Conservation (phyloP, 1,140 invertebrate species). For the Aphaenogaster floridana region DNA sequence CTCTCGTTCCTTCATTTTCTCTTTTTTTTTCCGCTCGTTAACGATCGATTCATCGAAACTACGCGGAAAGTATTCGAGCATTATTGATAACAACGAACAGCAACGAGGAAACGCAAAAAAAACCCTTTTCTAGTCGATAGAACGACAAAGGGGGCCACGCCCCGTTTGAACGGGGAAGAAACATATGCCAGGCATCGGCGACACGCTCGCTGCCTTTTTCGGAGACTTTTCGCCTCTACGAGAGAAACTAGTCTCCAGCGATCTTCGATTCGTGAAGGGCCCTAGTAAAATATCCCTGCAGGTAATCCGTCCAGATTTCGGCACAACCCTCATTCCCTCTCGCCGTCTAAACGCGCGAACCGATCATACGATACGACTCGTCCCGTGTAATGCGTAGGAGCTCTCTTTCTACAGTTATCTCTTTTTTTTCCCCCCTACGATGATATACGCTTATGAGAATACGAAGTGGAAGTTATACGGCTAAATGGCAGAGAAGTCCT, state of each 20-base stretch:
- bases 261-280: constrained; percentile 43
- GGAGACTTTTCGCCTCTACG: constrained; percentile 22
- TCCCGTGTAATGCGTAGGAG: constrained; percentile 2
- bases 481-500: constrained; percentile 44
- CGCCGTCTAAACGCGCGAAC: constrained; percentile 44
- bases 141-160: constrained; percentile 45
- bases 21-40: constrained; percentile 19
- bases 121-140: constrained; percentile 31
- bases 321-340: constrained; percentile 34
- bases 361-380: constrained; percentile 42
- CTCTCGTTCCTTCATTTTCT: not conserved
- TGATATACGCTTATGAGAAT: constrained; percentile 42
- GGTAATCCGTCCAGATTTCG: constrained; percentile 45
- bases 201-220: constrained; percentile 41
- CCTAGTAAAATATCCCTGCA: constrained; percentile 54
- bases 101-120: constrained; percentile 38
- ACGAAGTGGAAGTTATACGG: constrained; percentile 45
- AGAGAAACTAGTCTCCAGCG: constrained; percentile 23
- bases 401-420: constrained; percentile 33
- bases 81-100: constrained; percentile 16
- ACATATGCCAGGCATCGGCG: constrained; percentile 38
- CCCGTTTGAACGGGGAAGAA: constrained; percentile 21
- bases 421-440: constrained; percentile 25
- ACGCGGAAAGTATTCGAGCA: constrained; percentile 8
- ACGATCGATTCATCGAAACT: constrained; percentile 38